Evolutionary conservation across 2,797 vertebrate genomes (phyloP).

Genomic region (Lepidocolaptes lacrymiger): DNA sequence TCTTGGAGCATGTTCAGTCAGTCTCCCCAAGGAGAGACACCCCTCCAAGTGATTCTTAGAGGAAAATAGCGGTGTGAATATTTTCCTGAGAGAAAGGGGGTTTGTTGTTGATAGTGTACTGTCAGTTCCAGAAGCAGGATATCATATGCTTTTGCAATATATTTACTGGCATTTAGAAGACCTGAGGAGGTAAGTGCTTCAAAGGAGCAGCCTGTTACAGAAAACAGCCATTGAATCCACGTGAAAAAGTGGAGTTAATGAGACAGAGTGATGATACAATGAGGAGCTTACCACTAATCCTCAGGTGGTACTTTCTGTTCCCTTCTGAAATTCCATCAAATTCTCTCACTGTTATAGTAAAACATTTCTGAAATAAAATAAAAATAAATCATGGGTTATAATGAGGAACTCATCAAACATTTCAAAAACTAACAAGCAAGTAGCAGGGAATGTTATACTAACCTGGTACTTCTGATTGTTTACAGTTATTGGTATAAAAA

Average conservation of each 20-base stretch:
- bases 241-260: neutral
- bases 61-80: neutral
- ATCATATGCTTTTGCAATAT: neutral
- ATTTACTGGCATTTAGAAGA: neutral
- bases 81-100: neutral
- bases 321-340: neutral
- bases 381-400: neutral
- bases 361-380: neutral
- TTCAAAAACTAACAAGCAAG: constrained; percentile 10
- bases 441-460: constrained; percentile 8
- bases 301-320: neutral
- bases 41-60: neutral
- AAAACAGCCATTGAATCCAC: neutral
- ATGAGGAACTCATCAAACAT: neutral
- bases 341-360: neutral
- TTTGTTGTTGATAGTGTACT: neutral
- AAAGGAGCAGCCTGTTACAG: neutral
- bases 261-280: neutral
- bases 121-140: neutral
- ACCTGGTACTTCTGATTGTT: constrained; percentile 11
- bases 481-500: constrained; percentile 42
- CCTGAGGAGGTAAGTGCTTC: neutral
- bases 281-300: neutral
- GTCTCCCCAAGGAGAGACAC: neutral
- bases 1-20: neutral